These are phyloP conservation scores for Crossaster papposus DNA, from an alignment of 53 echinoderm and acorn worm genomes.

Conservation along the genomic window DNA sequence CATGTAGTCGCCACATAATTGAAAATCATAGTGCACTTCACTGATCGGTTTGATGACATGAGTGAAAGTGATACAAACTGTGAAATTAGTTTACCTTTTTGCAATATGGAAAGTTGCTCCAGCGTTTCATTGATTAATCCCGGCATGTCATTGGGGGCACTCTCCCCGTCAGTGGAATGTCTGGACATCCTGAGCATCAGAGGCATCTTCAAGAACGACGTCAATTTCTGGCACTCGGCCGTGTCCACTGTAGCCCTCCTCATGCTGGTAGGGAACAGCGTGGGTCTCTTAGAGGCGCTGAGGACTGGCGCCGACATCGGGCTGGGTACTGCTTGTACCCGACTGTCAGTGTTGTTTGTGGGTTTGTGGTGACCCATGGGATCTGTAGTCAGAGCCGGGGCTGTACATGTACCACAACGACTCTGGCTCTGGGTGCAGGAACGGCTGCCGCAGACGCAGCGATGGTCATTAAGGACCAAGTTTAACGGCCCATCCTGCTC, in stretches of 20 bases:
- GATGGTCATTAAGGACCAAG: slow-evolving; percentile 29
- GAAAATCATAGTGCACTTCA: too few species aligned
- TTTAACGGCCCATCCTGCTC: slow-evolving; percentile 42
- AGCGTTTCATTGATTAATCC: slow-evolving; percentile 14
- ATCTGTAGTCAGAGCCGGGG: slow-evolving; percentile 12
- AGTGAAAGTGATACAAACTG: not conserved
- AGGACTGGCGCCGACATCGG: slow-evolving; percentile 48
- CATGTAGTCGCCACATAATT: too few species aligned
- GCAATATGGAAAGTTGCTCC: slow-evolving; percentile 63
- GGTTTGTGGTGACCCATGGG: not conserved
- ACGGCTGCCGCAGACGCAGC: slow-evolving; percentile 5
- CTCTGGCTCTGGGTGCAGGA: not conserved
- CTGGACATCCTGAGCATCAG: slow-evolving; percentile 74
- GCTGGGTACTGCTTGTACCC: not conserved
- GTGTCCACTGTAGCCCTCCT: slow-evolving; percentile 81
- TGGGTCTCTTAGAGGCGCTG: slow-evolving; percentile 46
- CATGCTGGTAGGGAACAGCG: slow-evolving; percentile 45
- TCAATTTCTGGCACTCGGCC: slow-evolving; percentile 77
- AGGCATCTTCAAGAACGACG: slow-evolving; percentile 68
- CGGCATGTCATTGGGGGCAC: slow-evolving; percentile 62
- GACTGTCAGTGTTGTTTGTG: not conserved
- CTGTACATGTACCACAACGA: not conserved
- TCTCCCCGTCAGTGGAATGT: slow-evolving; percentile 75
- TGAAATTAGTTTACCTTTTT: slow-evolving; percentile 56
- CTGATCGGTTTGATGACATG: not conserved